phyloP scores from a whole-genome alignment of 2,797 vertebrate genomes.

The Rhincodon typus region DNA sequence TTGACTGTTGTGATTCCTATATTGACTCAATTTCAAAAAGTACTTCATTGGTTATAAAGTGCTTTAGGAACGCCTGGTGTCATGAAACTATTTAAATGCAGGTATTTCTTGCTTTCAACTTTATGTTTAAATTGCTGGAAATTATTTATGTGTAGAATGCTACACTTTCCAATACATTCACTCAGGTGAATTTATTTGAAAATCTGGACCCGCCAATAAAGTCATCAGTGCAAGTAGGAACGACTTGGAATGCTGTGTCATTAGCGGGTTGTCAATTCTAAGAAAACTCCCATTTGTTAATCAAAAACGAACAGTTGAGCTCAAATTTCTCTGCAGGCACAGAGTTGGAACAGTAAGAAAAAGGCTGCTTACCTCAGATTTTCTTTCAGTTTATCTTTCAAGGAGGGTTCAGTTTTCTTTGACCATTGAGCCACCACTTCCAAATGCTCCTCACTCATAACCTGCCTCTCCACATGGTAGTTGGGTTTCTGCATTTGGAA shows the following conservation, averaged over 20 bases:
- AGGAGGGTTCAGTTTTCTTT: conserved; percentile 41
- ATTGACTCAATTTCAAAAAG: not conserved
- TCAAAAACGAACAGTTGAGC: not conserved
- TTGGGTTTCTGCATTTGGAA: conserved; percentile 33
- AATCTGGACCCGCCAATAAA: not conserved
- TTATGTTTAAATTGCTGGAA: not conserved
- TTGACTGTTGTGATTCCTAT: not conserved
- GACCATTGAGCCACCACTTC: conserved; percentile 65
- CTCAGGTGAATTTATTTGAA: not conserved
- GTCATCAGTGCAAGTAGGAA: not conserved
- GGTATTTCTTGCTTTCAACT: not conserved
- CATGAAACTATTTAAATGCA: not conserved
- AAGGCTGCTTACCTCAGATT: not conserved
- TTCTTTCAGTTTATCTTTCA: conserved; percentile 4
- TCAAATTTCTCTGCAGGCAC: not conserved
- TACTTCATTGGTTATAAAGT: not conserved
- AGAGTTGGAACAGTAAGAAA: not conserved
- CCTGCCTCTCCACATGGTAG: conserved; percentile 59
- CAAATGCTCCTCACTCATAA: conserved; percentile 72
- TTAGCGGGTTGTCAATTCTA: not conserved
- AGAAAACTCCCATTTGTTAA: too few species aligned
- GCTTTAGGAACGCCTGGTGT: not conserved
- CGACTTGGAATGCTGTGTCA: not conserved
- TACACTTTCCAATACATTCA: not conserved
- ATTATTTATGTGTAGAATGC: not conserved